A percentile compares a stretch with the other conserved stretches of the same genome.
phyloP scores from a whole-genome alignment of 2,113 vertebrate genomes.

The Chascanopsetta lugubris region DNA sequence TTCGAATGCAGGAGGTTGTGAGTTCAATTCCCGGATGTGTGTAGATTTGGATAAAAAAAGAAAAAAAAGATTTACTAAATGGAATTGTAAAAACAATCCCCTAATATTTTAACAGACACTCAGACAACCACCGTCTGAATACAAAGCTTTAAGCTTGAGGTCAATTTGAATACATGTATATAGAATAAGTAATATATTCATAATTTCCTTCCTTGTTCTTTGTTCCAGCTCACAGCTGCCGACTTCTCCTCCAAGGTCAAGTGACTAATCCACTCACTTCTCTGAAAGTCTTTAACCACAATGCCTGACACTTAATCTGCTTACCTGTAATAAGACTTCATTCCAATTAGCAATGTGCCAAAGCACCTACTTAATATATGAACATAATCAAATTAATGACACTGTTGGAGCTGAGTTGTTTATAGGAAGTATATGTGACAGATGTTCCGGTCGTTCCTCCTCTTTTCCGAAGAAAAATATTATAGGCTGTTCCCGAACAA shows the following conservation, averaged over 20 bases:
- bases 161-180: slow-evolving; percentile 12
- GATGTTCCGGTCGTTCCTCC: background rate
- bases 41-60: too few species aligned
- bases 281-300: slow-evolving; percentile 11
- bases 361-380: slow-evolving; percentile 30
- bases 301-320: slow-evolving; percentile 26
- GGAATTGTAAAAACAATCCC: too few species aligned
- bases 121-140: background rate
- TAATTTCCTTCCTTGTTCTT: slow-evolving; percentile 29
- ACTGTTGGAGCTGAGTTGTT: slow-evolving; percentile 25
- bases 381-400: slow-evolving; percentile 32
- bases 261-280: slow-evolving; percentile 34
- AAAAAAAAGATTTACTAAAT: too few species aligned
- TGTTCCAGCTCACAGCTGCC: slow-evolving; percentile 22
- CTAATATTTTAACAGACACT: slow-evolving; percentile 7
- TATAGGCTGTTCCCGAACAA: too few species aligned
- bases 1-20: too few species aligned
- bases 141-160: background rate
- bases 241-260: slow-evolving; percentile 36
- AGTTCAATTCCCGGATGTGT: too few species aligned
- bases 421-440: background rate
- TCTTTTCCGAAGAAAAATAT: background rate
- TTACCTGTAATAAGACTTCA: slow-evolving; percentile 18
- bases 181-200: too few species aligned
- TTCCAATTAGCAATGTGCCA: slow-evolving; percentile 22